Base-by-base conservation (phyloP, 2,888 invertebrate genomes). In the Pollenia amentaria region DNA sequence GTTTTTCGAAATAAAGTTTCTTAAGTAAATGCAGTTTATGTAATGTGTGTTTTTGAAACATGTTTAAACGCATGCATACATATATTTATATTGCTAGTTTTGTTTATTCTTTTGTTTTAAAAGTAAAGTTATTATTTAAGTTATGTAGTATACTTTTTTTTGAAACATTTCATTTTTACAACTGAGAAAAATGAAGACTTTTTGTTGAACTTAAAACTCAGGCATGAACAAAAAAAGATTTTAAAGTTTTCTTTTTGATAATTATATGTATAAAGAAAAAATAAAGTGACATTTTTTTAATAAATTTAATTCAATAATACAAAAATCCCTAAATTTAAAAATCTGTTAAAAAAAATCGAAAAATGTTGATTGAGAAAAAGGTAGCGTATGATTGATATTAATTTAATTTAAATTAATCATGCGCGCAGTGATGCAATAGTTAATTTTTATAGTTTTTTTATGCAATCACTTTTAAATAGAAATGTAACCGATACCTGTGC, bases 11-110 rank as follows among this genome's bases (percentile, higher is more conserved):
- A 6, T 29, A 29, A 29, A 29, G 21, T 55, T 55, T 11, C 55
- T 55, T 57, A 57, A 57, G 57, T 29, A 57, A 57, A 57, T 57
- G 29, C 57, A 29, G 57, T 57, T 57, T 29, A 14, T 4, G 18
- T 18, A 18, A 11, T 53, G 18, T 53, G 53, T 53, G 21, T 29
- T 29, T 57, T 57, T 57, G 14, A 29, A 60, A 60, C 38, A 14
- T 60, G 29, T 55, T 29, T 29, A 29, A 29, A 29, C 4, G 6
- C 29, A 29, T 29, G 6, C 29, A 29, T 6, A 29, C 29, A 3
- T 29, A 29, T 29, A 29, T 29, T 29, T 6, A 29, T 29, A 29
- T 29, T 29, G 29, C 29, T 29, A 29, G 60, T 40, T 62, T 40
- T 62, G 16, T 40, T n/a, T 4, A 38, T 38, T 60, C n/a, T 38